These are phyloP conservation scores for Helicorthomorpha holstii DNA, from an alignment of 1,140 invertebrate genomes.

Conservation along the genomic window DNA sequence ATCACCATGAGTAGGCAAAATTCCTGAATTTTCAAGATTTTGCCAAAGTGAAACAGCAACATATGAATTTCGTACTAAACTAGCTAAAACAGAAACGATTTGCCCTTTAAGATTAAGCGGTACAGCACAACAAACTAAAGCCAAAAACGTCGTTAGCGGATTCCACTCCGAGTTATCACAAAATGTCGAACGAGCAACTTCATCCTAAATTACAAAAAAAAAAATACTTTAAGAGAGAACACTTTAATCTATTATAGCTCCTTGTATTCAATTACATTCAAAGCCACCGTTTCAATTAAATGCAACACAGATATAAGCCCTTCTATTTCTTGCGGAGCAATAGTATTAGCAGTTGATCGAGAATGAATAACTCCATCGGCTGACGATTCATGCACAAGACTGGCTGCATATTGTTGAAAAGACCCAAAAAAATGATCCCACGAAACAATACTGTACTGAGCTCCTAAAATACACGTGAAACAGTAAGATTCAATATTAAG, in stretches of 20 bases:
- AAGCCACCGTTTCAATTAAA: constrained; percentile 55
- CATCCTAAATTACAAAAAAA: constrained; percentile 36
- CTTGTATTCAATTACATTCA: constrained; percentile 18
- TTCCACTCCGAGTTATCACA: constrained; percentile 76
- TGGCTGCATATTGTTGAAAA: constrained; percentile 47
- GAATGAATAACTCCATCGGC: constrained; percentile 39
- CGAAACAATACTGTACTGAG: constrained; percentile 35
- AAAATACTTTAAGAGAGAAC: neutral
- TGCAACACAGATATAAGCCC: constrained; percentile 62
- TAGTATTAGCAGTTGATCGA: constrained; percentile 39
- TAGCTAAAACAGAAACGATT: constrained; percentile 52
- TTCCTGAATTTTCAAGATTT: constrained; percentile 65
- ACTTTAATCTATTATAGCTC: neutral
- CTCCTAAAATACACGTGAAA: too few species aligned
- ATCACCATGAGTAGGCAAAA: constrained; percentile 42
- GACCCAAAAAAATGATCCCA: constrained; percentile 83
- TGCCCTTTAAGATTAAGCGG: constrained; percentile 69
- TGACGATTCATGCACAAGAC: constrained; percentile 45
- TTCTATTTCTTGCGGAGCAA: constrained; percentile 69
- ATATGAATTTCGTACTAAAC: constrained; percentile 51
- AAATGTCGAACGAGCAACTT: constrained; percentile 54
- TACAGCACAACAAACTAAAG: constrained; percentile 67
- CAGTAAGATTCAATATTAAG: neutral
- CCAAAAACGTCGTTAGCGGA: constrained; percentile 55
- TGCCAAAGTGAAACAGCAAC: constrained; percentile 68